Percentiles rank a stretch among this genome's conserved stretches.
Conservation (phyloP, 2,113 vertebrate genomes). For the Cyprinodon tularosa region DNA sequence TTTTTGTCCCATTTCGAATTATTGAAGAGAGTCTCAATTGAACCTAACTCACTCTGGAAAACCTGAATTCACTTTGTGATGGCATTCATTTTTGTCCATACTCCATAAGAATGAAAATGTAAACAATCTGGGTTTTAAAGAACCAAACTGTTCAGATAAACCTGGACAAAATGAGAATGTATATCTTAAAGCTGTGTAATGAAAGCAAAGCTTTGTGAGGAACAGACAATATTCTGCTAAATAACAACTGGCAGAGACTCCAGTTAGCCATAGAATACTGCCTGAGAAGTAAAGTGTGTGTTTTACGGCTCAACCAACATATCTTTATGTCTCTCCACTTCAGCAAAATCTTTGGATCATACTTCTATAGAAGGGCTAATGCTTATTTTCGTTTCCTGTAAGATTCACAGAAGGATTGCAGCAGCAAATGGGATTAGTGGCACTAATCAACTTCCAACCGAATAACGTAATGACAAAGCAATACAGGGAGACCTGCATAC, state of each 20-base stretch:
- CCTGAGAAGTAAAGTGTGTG: conserved; percentile 3
- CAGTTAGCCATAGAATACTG: conserved; percentile 6
- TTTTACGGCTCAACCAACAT: conserved; percentile 2
- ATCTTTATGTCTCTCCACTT: neutral
- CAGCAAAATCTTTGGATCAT: neutral
- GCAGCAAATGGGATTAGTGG: conserved; percentile 18
- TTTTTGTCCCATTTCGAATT: too few relatives aligned
- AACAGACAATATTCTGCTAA: conserved; percentile 12
- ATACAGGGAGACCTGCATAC: neutral
- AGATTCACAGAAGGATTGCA: neutral
- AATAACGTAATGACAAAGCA: neutral
- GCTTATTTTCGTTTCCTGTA: neutral
- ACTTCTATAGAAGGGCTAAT: neutral
- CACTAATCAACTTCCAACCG: neutral
- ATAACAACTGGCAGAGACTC: neutral
- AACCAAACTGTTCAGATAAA: neutral
- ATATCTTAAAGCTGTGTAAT: neutral
- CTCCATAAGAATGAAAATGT: neutral
- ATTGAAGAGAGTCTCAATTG: too few relatives aligned
- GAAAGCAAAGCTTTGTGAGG: neutral
- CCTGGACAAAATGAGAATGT: neutral
- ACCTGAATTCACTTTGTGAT: too few relatives aligned
- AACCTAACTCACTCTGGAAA: too few relatives aligned
- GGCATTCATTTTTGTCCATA: too few relatives aligned
- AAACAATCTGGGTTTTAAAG: neutral